Percentiles rank a stretch among this genome's conserved stretches.
These are phyloP conservation scores for Lethocerus indicus DNA, from an alignment of 1,140 invertebrate genomes.

Conservation along the genomic window DNA sequence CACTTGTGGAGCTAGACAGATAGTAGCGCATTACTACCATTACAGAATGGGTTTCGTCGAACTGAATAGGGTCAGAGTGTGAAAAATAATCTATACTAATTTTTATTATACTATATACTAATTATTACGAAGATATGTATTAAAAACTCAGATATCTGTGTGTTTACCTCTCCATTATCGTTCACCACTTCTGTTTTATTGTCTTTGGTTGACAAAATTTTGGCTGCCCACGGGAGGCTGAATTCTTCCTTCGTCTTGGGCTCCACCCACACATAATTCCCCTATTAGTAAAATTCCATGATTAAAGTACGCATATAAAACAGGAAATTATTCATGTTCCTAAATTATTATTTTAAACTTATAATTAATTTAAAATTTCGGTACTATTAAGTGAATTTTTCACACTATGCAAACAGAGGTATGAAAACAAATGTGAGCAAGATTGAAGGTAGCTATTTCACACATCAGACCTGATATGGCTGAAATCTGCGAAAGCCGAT, in stretches of 20 bases:
- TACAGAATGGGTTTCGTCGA: not conserved
- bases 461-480: too few species aligned
- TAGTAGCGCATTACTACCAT: not conserved
- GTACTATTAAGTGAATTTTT: too few species aligned
- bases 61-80: not conserved
- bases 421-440: too few species aligned
- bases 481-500: too few species aligned
- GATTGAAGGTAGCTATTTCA: too few species aligned
- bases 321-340: too few species aligned
- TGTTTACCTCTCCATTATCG: constrained; percentile 60
- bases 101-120: not conserved
- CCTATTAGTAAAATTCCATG: too few species aligned
- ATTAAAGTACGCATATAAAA: too few species aligned
- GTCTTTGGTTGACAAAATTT: constrained; percentile 58
- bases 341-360: too few species aligned
- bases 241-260: not conserved
- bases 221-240: constrained; percentile 55
- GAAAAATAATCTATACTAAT: not conserved
- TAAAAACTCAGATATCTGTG: not conserved
- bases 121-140: constrained; percentile 9
- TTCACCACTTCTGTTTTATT: constrained; percentile 57
- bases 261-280: not conserved
- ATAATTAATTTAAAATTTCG: too few species aligned
- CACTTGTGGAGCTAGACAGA: not conserved
- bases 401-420: too few species aligned